Percentiles rank a stretch among this genome's conserved stretches.
phyloP scores from a whole-genome alignment of 2,888 invertebrate genomes.

The Campoplex nolae region DNA sequence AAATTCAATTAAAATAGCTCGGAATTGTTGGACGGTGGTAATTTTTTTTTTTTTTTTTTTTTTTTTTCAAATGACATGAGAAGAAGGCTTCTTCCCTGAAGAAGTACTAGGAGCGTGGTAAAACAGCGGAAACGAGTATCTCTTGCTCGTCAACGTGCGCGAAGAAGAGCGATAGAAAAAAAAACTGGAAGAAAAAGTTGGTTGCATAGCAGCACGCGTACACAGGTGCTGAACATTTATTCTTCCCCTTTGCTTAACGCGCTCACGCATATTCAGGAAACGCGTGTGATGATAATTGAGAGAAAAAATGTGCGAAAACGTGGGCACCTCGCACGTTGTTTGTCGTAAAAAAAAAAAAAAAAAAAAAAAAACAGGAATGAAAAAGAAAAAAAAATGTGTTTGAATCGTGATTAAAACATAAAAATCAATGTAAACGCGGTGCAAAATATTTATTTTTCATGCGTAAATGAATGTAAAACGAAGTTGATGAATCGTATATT shows the following conservation, averaged over 20 bases:
- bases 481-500: too few relatives aligned
- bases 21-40: neutral
- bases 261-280: constrained; percentile 37
- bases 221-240: constrained; percentile 40
- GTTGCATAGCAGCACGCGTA: constrained; percentile 62
- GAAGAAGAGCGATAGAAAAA: neutral
- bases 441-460: too few relatives aligned
- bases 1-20: neutral
- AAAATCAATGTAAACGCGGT: too few relatives aligned
- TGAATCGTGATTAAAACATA: too few relatives aligned
- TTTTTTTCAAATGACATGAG: neutral
- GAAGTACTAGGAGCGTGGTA: neutral
- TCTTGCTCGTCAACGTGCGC: constrained; percentile 40
- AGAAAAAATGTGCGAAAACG: constrained; percentile 39
- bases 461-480: too few relatives aligned
- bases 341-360: neutral
- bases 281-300: constrained; percentile 37
- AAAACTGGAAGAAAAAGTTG: constrained; percentile 3
- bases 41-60: too few relatives aligned
- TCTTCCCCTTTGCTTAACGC: constrained; percentile 22
- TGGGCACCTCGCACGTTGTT: constrained; percentile 10
- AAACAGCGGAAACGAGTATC: constrained; percentile 59
- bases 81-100: constrained; percentile 27
- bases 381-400: neutral
- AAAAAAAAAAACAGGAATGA: neutral